Percentiles rank a stretch among this genome's conserved stretches.
Evolutionary conservation across 2,113 vertebrate species (phyloP).

Genomic region (Calonectris borealis): DNA sequence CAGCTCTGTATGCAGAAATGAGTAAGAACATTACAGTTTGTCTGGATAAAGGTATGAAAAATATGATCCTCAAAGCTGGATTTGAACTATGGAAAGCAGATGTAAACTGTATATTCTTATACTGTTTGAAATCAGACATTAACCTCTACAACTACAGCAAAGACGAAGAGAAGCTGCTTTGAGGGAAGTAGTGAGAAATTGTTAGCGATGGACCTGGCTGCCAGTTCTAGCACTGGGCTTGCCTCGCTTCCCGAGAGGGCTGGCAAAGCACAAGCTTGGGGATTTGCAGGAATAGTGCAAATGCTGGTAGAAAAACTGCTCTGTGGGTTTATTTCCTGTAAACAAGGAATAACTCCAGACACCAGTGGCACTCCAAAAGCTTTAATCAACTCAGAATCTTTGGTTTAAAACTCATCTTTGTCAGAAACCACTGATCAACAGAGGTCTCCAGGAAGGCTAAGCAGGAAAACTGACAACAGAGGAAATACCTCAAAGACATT

Average conservation of each 20-base stretch:
- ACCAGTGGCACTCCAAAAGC: neutral
- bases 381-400: neutral
- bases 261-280: neutral
- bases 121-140: neutral
- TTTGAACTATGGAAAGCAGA: neutral
- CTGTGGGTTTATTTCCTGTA: neutral
- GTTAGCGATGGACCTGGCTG: neutral
- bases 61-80: neutral
- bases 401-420: neutral
- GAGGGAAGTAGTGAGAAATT: neutral
- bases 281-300: neutral
- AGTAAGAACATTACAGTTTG: neutral
- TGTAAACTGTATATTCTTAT: neutral
- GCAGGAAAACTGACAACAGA: neutral
- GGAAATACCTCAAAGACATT: neutral
- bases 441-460: neutral
- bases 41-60: neutral
- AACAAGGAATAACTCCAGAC: accelerated
- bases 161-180: neutral
- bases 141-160: neutral
- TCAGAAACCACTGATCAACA: neutral
- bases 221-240: neutral
- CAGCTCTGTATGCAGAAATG: neutral
- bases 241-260: neutral
- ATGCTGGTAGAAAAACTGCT: neutral